Conservation (phyloP, 2,888 invertebrate species). For the Patella pellucida region DNA sequence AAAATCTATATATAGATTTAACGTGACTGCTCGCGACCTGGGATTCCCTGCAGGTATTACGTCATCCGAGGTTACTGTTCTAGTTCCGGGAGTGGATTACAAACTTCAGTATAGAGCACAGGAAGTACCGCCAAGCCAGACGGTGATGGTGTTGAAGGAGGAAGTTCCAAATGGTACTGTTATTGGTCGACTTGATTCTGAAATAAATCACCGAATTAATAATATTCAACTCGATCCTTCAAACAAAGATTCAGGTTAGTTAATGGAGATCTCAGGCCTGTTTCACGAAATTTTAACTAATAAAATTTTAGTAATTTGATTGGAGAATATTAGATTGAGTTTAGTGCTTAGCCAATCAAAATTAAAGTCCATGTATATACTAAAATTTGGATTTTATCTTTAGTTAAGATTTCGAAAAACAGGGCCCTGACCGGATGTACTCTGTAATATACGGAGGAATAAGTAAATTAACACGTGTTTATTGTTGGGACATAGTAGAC, state of each 20-base stretch:
- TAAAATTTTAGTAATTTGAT: too few relatives aligned
- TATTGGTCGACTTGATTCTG: conserved; percentile 29
- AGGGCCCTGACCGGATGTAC: neutral
- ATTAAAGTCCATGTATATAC: too few relatives aligned
- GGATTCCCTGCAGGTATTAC: conserved; percentile 35
- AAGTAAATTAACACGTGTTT: neutral
- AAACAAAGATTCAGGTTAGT: conserved; percentile 20
- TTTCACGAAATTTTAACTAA: too few relatives aligned
- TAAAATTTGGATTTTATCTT: too few relatives aligned
- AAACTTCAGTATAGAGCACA: conserved; percentile 1
- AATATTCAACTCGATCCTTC: conserved; percentile 19
- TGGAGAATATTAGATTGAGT: too few relatives aligned
- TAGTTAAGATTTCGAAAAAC: too few relatives aligned
- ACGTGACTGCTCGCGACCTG: conserved; percentile 38
- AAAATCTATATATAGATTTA: conserved; percentile 31
- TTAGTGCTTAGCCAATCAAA: too few relatives aligned
- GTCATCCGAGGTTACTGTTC: conserved; percentile 23
- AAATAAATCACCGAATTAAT: neutral
- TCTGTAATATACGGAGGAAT: neutral
- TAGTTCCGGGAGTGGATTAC: conserved; percentile 29
- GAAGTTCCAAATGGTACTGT: conserved; percentile 39
- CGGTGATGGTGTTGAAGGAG: conserved; percentile 34
- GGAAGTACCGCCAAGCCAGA: conserved; percentile 32
- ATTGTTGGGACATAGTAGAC: too few relatives aligned
- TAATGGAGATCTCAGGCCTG: neutral